Conservation (phyloP, 1,140 invertebrate species). For the Aphaenogaster ashmeadi region DNA sequence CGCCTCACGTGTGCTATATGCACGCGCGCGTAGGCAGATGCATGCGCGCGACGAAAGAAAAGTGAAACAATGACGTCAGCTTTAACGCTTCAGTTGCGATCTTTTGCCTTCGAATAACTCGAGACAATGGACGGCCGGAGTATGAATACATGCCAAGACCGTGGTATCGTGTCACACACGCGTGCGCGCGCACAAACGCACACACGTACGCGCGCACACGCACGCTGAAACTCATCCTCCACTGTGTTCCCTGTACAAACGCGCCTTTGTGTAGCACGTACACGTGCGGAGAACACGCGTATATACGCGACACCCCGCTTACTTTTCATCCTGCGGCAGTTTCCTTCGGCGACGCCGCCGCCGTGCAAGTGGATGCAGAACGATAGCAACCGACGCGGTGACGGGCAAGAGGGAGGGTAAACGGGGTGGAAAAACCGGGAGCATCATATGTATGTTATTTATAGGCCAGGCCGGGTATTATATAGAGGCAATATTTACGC, state of each 20-base stretch:
- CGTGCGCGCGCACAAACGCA: not conserved
- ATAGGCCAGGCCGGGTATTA: conserved; percentile 59
- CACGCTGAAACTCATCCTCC: conserved; percentile 26
- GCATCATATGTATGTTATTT: conserved; percentile 68
- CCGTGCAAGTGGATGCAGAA: conserved; percentile 46
- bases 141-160: conserved; percentile 78
- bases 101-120: conserved; percentile 79
- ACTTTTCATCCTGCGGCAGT: conserved; percentile 67
- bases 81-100: conserved; percentile 78
- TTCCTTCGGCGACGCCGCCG: conserved; percentile 36
- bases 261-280: conserved; percentile 17
- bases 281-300: conserved; percentile 21
- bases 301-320: conserved; percentile 58
- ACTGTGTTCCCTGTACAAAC: not conserved
- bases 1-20: not conserved
- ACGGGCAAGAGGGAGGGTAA: conserved; percentile 16
- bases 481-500: conserved; percentile 71
- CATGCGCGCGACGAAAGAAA: conserved; percentile 53
- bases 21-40: conserved; percentile 37
- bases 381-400: conserved; percentile 26
- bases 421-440: conserved; percentile 49
- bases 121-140: conserved; percentile 79
- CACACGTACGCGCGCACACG: conserved; percentile 33
- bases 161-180: conserved; percentile 71
- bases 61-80: conserved; percentile 69